A percentile compares a stretch with the other conserved stretches of the same genome.
Conservation (phyloP, 2,797 vertebrate species). For the Hydrolagus colliei region DNA sequence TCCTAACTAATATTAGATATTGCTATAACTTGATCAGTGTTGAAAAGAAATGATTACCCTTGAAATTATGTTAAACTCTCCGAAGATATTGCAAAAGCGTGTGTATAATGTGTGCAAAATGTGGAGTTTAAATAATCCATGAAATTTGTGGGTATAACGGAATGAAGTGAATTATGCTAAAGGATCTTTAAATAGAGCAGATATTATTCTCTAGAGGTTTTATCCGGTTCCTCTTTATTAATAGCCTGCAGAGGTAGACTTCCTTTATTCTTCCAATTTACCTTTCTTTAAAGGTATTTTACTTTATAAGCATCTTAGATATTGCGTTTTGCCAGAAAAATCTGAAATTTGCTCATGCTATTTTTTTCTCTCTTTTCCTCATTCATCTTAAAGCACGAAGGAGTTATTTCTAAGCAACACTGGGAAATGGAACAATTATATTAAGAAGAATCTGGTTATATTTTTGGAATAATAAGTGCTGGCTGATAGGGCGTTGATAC, state of each 20-base stretch:
- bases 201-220: constrained; percentile 3
- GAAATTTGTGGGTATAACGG: neutral
- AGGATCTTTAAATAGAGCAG: neutral
- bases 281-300: neutral
- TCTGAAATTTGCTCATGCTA: neutral
- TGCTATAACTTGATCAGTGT: neutral
- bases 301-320: neutral
- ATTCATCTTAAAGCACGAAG: neutral
- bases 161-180: neutral
- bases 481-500: neutral
- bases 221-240: neutral
- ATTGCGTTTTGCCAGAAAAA: neutral
- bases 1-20: neutral
- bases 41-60: neutral
- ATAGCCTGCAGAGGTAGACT: neutral
- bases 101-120: neutral
- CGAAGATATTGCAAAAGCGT: neutral
- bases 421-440: neutral
- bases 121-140: constrained; percentile 7
- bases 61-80: neutral
- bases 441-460: neutral
- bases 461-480: constrained; percentile 4
- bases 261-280: neutral
- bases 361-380: neutral
- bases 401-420: neutral